Percentiles rank a stretch among this genome's conserved stretches.
phyloP scores from a whole-genome alignment of 2,113 vertebrate species.

The Oenanthe oenanthe region DNA sequence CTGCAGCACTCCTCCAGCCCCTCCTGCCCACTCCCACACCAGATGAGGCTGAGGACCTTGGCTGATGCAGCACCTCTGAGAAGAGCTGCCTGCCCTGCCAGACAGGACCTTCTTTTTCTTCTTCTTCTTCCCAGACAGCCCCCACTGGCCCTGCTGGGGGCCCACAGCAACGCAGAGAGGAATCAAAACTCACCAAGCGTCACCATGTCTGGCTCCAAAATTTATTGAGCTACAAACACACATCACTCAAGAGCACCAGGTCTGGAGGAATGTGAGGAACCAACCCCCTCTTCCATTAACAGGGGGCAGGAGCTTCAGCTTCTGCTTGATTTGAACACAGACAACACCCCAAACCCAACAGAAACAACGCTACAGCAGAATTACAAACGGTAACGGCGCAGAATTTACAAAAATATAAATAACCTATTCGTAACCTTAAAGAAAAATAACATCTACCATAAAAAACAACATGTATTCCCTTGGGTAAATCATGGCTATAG shows the following conservation, averaged over 20 bases:
- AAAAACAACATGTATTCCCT: background rate
- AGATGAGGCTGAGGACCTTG: fast-evolving
- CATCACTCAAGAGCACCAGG: background rate
- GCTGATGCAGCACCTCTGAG: background rate
- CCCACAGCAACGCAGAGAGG: fast-evolving
- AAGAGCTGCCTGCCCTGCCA: background rate
- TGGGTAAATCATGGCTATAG: conserved; percentile 7
- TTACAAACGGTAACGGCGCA: background rate
- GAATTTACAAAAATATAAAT: conserved; percentile 65
- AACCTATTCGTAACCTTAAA: conserved; percentile 5
- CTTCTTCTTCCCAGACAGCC: background rate
- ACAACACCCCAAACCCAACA: background rate
- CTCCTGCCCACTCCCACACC: background rate
- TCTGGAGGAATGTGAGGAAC: background rate
- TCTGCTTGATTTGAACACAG: conserved; percentile 9
- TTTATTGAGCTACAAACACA: conserved; percentile 34
- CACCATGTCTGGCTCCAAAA: background rate
- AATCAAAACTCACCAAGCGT: background rate
- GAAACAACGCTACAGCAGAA: background rate
- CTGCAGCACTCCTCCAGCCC: fast-evolving
- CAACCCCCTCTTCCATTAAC: background rate
- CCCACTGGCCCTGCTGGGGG: background rate
- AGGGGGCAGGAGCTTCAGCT: background rate
- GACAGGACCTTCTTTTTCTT: background rate
- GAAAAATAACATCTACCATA: conserved; percentile 40